Conservation (phyloP, 2,113 vertebrate genomes). For the Petromus typicus region DNA sequence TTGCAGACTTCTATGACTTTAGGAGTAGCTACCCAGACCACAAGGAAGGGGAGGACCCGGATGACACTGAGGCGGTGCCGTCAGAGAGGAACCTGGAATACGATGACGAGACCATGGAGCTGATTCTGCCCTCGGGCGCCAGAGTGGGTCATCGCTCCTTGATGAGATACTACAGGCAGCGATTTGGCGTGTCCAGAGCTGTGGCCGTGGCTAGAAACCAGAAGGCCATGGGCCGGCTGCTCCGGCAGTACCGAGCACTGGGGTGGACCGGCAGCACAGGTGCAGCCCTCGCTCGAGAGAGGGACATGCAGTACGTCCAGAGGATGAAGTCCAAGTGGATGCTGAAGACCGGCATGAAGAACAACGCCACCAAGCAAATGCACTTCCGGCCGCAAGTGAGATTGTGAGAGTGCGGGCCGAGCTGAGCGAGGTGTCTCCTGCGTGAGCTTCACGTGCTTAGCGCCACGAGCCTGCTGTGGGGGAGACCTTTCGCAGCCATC, state of each 20-base stretch:
- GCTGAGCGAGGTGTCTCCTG: too few relatives aligned
- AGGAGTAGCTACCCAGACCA: conserved; percentile 96
- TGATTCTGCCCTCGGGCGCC: conserved; percentile 96
- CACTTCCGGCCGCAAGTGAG: too few relatives aligned
- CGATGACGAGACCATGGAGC: conserved; percentile 95
- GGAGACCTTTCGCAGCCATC: too few relatives aligned
- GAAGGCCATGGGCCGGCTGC: conserved; percentile 91
- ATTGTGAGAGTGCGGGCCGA: too few relatives aligned
- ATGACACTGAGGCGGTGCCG: conserved; percentile 79
- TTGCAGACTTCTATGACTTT: conserved; percentile 98
- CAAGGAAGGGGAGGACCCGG: conserved; percentile 86
- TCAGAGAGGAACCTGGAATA: conserved; percentile 90
- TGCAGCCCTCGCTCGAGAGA: too few relatives aligned
- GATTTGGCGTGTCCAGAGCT: conserved; percentile 90
- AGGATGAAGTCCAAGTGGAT: too few relatives aligned
- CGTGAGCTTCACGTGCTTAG: too few relatives aligned
- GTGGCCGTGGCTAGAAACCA: conserved; percentile 88
- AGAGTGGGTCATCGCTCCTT: conserved; percentile 96
- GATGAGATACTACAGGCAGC: conserved; percentile 96
- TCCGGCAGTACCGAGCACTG: conserved; percentile 94
- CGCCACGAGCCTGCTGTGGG: too few relatives aligned
- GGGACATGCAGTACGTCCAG: too few relatives aligned
- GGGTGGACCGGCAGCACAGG: conserved; percentile 94
- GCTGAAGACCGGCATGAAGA: too few relatives aligned
- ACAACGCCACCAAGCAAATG: too few relatives aligned